phyloP scores from a whole-genome alignment of 1,140 invertebrate species.

The Drosophila chauvacae region DNA sequence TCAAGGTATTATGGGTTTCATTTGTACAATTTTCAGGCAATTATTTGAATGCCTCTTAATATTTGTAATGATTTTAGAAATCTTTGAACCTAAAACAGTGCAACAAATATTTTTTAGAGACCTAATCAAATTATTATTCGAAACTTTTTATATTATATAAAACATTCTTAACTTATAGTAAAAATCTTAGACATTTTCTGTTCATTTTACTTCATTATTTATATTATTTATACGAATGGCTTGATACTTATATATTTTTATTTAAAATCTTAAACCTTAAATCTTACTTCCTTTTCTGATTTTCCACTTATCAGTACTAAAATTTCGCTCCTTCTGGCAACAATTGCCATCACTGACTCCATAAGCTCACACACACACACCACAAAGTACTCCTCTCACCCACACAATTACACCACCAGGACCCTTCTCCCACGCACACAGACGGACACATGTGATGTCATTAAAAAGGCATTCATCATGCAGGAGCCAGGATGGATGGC shows the following conservation, averaged over 20 bases:
- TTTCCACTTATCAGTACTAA: not conserved
- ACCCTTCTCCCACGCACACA: conserved; percentile 37
- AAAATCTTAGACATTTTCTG: not conserved
- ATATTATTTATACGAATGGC: not conserved
- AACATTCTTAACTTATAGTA: too few relatives aligned
- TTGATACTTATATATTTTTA: not conserved
- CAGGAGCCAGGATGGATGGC: conserved; percentile 17
- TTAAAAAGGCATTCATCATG: conserved; percentile 80
- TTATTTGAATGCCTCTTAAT: not conserved
- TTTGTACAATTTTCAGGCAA: too few relatives aligned
- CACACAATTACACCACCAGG: conserved; percentile 12
- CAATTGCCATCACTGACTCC: conserved; percentile 19
- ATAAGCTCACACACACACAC: conserved; percentile 6
- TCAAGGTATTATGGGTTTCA: not conserved
- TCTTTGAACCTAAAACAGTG: too few relatives aligned
- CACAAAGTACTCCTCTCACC: conserved; percentile 8
- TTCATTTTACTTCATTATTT: not conserved
- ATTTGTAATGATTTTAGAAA: too few relatives aligned
- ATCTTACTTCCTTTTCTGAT: not conserved
- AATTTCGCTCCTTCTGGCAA: not conserved
- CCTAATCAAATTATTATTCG: too few relatives aligned
- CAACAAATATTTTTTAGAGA: too few relatives aligned
- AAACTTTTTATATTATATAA: not conserved
- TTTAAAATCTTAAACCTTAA: not conserved
- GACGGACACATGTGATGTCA: conserved; percentile 65